These are phyloP conservation scores for Leptinotarsa lineolata DNA, from an alignment of 1,140 invertebrate species.

Conservation along the genomic window DNA sequence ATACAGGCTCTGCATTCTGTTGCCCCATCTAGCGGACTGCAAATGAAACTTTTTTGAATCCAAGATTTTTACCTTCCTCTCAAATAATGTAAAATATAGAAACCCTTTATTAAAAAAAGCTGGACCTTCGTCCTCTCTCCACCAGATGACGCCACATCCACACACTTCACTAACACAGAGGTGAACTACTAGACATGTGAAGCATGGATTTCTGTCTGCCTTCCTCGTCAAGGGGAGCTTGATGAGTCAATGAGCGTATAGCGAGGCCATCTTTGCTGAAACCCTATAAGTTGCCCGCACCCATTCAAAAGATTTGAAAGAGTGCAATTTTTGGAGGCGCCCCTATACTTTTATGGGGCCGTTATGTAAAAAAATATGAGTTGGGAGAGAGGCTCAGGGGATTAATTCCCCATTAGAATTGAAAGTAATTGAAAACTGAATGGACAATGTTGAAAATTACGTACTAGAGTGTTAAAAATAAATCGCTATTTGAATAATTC, in stretches of 20 bases:
- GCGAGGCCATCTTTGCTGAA: slow-evolving; percentile 38
- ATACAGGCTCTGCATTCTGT: not conserved
- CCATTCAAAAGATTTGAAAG: slow-evolving; percentile 8
- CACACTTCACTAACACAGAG: not conserved
- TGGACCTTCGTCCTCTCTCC: not conserved
- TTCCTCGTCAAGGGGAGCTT: slow-evolving; percentile 38
- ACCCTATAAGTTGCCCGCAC: slow-evolving; percentile 31
- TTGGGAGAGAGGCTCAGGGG: no score
- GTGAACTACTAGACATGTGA: not conserved
- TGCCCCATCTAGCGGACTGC: not conserved
- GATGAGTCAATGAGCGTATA: slow-evolving; percentile 34
- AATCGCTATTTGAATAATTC: not conserved
- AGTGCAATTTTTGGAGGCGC: slow-evolving; percentile 40
- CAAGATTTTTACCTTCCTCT: no score
- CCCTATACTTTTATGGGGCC: slow-evolving; percentile 33
- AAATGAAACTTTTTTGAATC: no score
- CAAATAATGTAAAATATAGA: not conserved
- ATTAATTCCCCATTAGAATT: no score
- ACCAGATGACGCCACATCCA: slow-evolving; percentile 16
- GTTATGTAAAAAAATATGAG: not conserved
- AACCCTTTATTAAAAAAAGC: not conserved
- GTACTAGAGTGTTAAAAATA: no score
- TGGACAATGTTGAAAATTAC: no score
- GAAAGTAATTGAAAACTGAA: no score
- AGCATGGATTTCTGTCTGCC: not conserved